A percentile compares a stretch with the other conserved stretches of the same genome.
Evolutionary conservation across 2,888 invertebrate species (phyloP).

Genomic region (Ernsta delagoae): DNA sequence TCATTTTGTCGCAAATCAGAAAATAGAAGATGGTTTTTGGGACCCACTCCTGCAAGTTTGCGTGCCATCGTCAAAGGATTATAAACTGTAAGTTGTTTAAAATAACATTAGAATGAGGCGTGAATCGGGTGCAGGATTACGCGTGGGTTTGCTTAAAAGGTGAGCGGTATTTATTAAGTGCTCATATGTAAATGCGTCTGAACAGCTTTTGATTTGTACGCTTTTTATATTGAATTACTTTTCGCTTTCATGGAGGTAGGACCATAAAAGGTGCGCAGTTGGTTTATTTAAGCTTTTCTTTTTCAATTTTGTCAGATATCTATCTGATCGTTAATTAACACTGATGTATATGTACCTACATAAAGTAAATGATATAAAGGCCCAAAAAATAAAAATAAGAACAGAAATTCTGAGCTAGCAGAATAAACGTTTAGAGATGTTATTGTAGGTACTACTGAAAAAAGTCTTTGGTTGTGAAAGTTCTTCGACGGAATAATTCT

Average conservation of each 20-base stretch:
- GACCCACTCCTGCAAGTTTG: slow-evolving; percentile 59
- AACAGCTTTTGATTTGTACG: slow-evolving; percentile 32
- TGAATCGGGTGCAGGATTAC: slow-evolving; percentile 42
- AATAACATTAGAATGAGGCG: slow-evolving; percentile 54
- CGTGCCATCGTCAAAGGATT: slow-evolving; percentile 60
- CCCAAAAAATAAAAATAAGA: too few species aligned
- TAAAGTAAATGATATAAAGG: too few species aligned
- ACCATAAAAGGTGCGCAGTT: slow-evolving; percentile 12
- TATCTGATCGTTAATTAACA: slow-evolving; percentile 9
- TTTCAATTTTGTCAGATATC: slow-evolving; percentile 14
- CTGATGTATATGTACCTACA: neutral
- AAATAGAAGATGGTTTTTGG: slow-evolving; percentile 53
- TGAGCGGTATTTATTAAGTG: slow-evolving; percentile 66
- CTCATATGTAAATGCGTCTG: slow-evolving; percentile 62
- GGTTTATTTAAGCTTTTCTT: slow-evolving; percentile 13
- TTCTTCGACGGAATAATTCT: too few species aligned
- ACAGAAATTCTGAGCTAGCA: too few species aligned
- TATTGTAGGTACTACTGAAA: too few species aligned
- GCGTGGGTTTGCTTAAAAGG: slow-evolving; percentile 58
- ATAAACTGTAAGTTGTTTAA: slow-evolving; percentile 60
- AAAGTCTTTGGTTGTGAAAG: too few species aligned
- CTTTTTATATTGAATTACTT: slow-evolving; percentile 32
- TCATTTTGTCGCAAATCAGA: slow-evolving; percentile 37
- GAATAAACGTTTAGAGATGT: too few species aligned
- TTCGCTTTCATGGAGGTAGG: slow-evolving; percentile 34